phyloP scores from a whole-genome alignment of 2,888 invertebrate genomes.

The Ormyrus rosae region DNA sequence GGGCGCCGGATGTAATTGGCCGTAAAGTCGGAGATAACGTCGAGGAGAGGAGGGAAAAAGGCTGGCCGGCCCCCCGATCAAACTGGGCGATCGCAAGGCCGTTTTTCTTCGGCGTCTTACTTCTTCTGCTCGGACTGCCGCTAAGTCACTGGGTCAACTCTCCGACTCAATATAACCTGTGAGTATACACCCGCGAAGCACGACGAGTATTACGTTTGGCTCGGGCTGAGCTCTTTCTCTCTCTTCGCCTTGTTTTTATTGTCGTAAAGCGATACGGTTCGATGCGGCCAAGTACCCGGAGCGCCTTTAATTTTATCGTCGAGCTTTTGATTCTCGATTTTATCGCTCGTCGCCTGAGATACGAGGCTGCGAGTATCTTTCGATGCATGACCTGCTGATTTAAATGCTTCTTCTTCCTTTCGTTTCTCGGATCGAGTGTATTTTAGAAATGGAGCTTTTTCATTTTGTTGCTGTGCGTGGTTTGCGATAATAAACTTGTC shows the following conservation, averaged over 20 bases:
- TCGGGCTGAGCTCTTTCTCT: neutral
- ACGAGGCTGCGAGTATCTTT: neutral
- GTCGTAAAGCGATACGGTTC: slow-evolving; percentile 9
- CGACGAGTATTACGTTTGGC: no score
- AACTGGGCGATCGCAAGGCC: slow-evolving; percentile 29
- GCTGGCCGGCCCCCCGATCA: slow-evolving; percentile 13
- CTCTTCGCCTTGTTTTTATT: neutral
- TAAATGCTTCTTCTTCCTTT: neutral
- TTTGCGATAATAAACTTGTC: no score
- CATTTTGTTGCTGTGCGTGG: no score
- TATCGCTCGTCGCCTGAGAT: no score
- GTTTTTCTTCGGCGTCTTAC: slow-evolving; percentile 32
- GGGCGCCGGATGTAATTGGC: slow-evolving; percentile 40
- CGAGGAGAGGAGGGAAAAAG: neutral
- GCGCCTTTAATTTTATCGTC: slow-evolving; percentile 27
- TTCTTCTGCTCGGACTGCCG: neutral
- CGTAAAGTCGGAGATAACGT: slow-evolving; percentile 44
- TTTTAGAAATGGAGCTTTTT: no score
- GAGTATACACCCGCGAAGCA: slow-evolving; percentile 27
- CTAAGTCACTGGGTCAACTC: slow-evolving; percentile 45
- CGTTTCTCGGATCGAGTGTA: no score
- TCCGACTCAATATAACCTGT: slow-evolving; percentile 40
- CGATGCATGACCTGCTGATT: neutral
- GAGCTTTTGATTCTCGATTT: neutral
- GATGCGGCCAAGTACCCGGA: neutral